Evolutionary conservation across 2,797 vertebrate species (phyloP), one percentile per base, ranked within the genome.

Genomic region (Typhlichthys subterraneus): DNA sequence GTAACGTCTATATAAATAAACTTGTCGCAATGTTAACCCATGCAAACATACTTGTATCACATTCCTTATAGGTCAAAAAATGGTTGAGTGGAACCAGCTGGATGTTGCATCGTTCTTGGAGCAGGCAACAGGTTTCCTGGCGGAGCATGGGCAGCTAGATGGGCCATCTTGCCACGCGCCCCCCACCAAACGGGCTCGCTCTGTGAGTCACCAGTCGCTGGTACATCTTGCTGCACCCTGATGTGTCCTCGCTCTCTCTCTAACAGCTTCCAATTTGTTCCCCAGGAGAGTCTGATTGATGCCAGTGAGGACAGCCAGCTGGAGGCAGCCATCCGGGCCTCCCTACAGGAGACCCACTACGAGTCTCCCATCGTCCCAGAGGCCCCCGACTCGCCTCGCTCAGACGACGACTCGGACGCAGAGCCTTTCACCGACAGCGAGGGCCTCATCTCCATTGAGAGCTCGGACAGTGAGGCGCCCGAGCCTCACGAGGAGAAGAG

Each of bases 221-320:
- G 13, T 68, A 59, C 14, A 15, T 42, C 45, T 9, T 53, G 51
- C 54, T 53, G 8, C 61, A 10, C 46, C 52, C 50, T 55, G 58
- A 53, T 2, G 49, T 71, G 29, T 61, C 10, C 56, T 38, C 53
- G n/a, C 14, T 56, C 56, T 61, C 56, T 76, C 61, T 67, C 70
- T 61, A 79, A 64, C 67, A 77, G 56, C 57, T 75, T 76, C 12
- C 72, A 57, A 70, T 76, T 85, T 64, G 67, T 83, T 49, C 71
- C 87, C 52, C 88, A 99, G 98, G 98, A 99, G 87, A 99, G 97
- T 70, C 92, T 99, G 71, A 99, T 99, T 63, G 98, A 99, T 65
- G 98, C 98, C 79, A 99, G 98, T 61, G 98, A 99, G 91, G 98
- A 99, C 89, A 99, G 98, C 89, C 98, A 99, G 88, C 85, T 99